Conservation (phyloP, 2,888 invertebrate genomes). For the Rhogogaster chlorosoma region DNA sequence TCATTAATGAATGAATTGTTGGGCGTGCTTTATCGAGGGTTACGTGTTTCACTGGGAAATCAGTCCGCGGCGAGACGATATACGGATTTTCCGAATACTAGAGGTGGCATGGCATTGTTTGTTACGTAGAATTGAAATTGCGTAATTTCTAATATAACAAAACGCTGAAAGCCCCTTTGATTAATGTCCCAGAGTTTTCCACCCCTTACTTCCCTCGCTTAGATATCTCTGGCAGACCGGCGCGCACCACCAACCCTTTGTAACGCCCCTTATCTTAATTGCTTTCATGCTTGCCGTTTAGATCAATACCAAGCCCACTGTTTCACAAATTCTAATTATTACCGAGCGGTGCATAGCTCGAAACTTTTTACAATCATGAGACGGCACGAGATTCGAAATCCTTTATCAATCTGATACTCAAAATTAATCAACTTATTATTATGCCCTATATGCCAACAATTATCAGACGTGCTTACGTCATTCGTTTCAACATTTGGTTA, state of each 20-base stretch:
- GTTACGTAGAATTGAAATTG: slow-evolving; percentile 41
- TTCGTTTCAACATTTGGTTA: too few relatives aligned
- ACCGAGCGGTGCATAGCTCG: neutral
- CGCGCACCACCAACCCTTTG: slow-evolving; percentile 70
- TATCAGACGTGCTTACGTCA: neutral
- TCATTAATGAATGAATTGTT: neutral
- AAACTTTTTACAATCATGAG: neutral
- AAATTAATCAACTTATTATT: neutral
- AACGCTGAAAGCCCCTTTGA: slow-evolving; percentile 48
- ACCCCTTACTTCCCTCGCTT: slow-evolving; percentile 27
- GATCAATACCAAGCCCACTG: slow-evolving; percentile 71
- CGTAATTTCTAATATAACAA: slow-evolving; percentile 45
- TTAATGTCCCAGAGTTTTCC: slow-evolving; percentile 40
- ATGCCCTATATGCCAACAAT: neutral
- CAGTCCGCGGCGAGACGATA: neutral
- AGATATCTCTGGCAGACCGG: slow-evolving; percentile 45
- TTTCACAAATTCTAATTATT: slow-evolving; percentile 38
- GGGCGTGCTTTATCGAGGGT: neutral
- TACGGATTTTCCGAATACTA: neutral
- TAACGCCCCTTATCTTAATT: slow-evolving; percentile 76
- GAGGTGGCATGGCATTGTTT: slow-evolving; percentile 23
- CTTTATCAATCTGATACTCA: neutral
- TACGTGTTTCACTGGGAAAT: neutral
- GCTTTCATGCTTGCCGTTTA: slow-evolving; percentile 75
- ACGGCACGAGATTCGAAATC: neutral